Evolutionary conservation across 2,888 invertebrate genomes (phyloP), one percentile per base, ranked within the genome.

Genomic region (Thereva nobilitata): DNA sequence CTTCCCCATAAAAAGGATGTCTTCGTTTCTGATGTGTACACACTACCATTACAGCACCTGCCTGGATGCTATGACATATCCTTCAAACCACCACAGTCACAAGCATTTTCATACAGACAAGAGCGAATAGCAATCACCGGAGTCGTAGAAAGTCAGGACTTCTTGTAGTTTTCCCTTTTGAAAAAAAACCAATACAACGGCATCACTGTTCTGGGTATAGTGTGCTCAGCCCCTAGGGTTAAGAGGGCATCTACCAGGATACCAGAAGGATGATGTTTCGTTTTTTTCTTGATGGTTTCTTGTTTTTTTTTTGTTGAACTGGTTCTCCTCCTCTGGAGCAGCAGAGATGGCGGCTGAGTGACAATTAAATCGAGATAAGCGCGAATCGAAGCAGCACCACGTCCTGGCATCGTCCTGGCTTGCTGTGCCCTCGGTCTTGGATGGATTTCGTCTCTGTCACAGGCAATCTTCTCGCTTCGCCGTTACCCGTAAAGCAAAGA

Each of bases 341-440:
- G 40, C 41, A 65, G 61, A 61, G 66, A 65, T 65, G 54, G 63
- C 68, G 66, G 66, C 64, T 69, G 67, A 69, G 66, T 69, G 68
- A 69, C 68, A 69, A 67, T 69, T 59, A 69, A 69, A 69, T 69
- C 53, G 68, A 64, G 59, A 67, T 67, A 69, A 67, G 53, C 56
- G 41, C 41, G 56, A 65, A 53, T 12, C 45, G 65, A 45, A 47
- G 66, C 47, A 47, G 35, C 52, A 52, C 8, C 42, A 52, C 23
- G 23, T 23, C 23, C 23, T 23, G 23, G 23, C 23, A 2, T 23
- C 23, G 23, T 23, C 23, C 23, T 41, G 63, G 44, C 12, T 54
- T 23, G 54, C 55, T 54, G 53, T 23, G 49, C 41, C 63, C 50
- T 38, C 45, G 5, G 50, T 35, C 52, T 7, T 41, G 10, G 7